Evolutionary conservation across 2,888 invertebrate species (phyloP).

Genomic region (Tuberolachnus salignus): DNA sequence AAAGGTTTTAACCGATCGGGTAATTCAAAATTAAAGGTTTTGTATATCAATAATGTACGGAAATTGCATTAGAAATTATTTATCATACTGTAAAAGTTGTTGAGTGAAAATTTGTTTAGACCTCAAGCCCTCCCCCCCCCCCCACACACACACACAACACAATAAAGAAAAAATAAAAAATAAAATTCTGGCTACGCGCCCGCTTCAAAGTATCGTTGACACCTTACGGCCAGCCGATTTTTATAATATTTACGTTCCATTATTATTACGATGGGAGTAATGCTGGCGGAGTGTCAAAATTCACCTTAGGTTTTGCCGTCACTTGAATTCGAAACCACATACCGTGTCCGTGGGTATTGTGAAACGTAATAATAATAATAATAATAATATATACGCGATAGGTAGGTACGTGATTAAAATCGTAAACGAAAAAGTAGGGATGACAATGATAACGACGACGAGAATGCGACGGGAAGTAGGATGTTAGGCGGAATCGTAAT

Average conservation of each 20-base stretch:
- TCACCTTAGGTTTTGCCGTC: conserved; percentile 27
- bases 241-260: conserved; percentile 17
- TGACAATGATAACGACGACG: conserved; percentile 33
- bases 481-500: conserved; percentile 18
- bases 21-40: too few species aligned
- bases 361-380: conserved; percentile 15
- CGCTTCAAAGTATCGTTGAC: not conserved
- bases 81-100: too few species aligned
- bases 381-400: not conserved
- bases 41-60: too few species aligned
- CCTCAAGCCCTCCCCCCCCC: too few species aligned
- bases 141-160: too few species aligned
- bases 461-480: conserved; percentile 41
- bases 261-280: not conserved
- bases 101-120: too few species aligned
- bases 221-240: conserved; percentile 10
- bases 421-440: conserved; percentile 1
- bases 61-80: too few species aligned
- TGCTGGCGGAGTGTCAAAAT: conserved; percentile 44
- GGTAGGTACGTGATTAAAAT: conserved; percentile 46
- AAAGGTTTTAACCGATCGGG: too few species aligned
- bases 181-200: too few species aligned
- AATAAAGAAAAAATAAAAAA: too few species aligned
- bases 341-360: conserved; percentile 39
- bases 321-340: conserved; percentile 30